Evolutionary conservation across 2,888 invertebrate genomes (phyloP).

Genomic region (Apeira syringaria): DNA sequence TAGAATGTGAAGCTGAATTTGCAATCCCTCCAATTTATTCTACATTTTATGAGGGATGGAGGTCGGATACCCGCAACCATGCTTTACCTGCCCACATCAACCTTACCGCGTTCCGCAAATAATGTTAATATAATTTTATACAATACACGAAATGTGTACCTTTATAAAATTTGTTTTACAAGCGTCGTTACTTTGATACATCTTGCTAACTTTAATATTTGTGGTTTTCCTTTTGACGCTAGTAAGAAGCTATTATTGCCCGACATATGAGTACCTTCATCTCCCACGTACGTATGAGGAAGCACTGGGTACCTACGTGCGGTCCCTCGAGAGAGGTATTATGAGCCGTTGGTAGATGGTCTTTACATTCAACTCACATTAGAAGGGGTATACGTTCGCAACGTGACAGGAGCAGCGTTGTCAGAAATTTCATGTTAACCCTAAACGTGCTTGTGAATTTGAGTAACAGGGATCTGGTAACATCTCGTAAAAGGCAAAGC

Average conservation of each 20-base stretch:
- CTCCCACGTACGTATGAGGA: conserved; percentile 20
- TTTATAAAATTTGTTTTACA: conserved; percentile 20
- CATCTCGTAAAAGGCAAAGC: conserved; percentile 28
- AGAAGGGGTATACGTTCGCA: conserved; percentile 48
- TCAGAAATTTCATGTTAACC: conserved; percentile 25
- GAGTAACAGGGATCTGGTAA: conserved; percentile 20
- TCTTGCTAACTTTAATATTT: conserved; percentile 12
- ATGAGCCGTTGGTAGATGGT: conserved; percentile 59
- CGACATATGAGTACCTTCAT: conserved; percentile 17
- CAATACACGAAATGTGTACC: conserved; percentile 11
- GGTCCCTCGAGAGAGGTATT: conserved; percentile 59
- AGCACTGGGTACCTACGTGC: conserved; percentile 33
- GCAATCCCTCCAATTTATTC: conserved; percentile 20
- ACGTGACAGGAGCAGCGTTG: conserved; percentile 45
- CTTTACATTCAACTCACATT: conserved; percentile 70
- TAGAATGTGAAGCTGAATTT: conserved; percentile 12
- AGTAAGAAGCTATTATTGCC: conserved; percentile 13
- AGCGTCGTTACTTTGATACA: conserved; percentile 9
- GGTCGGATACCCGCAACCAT: conserved; percentile 16
- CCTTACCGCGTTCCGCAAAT: conserved; percentile 19
- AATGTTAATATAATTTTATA: conserved; percentile 16
- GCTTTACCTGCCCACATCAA: conserved; percentile 27
- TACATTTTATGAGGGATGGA: conserved; percentile 18
- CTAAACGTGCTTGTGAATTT: conserved; percentile 21
- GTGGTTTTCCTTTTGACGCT: conserved; percentile 18